A percentile compares a stretch with the other conserved stretches of the same genome.
phyloP scores from a whole-genome alignment of 2,113 vertebrate genomes.

The Oxyura jamaicensis region DNA sequence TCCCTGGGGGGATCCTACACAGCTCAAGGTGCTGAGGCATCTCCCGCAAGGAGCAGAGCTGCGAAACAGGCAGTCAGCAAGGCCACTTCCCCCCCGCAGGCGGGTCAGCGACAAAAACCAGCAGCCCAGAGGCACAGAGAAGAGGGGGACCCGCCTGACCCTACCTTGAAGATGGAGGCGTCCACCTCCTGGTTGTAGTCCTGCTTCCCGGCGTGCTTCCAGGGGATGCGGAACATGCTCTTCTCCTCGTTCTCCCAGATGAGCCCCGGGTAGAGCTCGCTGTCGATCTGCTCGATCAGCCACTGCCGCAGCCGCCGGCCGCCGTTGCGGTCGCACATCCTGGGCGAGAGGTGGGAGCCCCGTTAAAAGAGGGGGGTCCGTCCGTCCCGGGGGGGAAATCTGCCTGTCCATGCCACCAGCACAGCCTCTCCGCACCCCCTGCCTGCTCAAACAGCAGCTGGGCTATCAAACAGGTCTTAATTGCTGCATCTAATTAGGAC shows the following conservation, averaged over 20 bases:
- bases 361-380: fast-evolving
- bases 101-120: not conserved
- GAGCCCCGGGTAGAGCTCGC: constrained; percentile 87
- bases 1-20: not conserved
- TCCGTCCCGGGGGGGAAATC: too few species aligned
- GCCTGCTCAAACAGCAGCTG: not conserved
- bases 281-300: constrained; percentile 96
- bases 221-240: constrained; percentile 95
- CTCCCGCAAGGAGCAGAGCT: not conserved
- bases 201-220: constrained; percentile 98
- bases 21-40: not conserved
- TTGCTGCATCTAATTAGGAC: not conserved
- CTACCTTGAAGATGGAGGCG: constrained; percentile 96
- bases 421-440: not conserved
- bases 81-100: too few species aligned
- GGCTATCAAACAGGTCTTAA: not conserved
- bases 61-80: fast-evolving
- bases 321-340: constrained; percentile 86
- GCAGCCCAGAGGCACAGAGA: fast-evolving
- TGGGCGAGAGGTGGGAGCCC: not conserved
- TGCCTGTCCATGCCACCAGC: too few species aligned
- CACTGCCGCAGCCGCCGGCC: constrained; percentile 94
- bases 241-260: constrained; percentile 92
- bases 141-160: not conserved
- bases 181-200: constrained; percentile 98